A percentile compares a stretch with the other conserved stretches of the same genome.
Evolutionary conservation across 2,888 invertebrate species (phyloP).

Genomic region (Unio pictorum): DNA sequence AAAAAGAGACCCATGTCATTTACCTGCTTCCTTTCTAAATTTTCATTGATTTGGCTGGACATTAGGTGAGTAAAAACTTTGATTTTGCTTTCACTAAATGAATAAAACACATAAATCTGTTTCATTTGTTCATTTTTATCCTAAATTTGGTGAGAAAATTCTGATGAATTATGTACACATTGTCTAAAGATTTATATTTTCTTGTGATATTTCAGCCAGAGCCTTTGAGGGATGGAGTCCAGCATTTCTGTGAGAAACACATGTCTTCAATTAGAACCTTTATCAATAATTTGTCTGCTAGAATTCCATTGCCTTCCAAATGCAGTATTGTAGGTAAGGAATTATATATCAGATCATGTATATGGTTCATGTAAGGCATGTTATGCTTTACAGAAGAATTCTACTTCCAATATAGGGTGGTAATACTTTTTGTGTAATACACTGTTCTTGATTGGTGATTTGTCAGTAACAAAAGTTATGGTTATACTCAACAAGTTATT

Average conservation of each 20-base stretch:
- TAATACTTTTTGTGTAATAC: background rate
- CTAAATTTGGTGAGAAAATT: background rate
- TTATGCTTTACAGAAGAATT: background rate
- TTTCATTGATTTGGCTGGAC: background rate
- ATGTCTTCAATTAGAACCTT: slow-evolving; percentile 91
- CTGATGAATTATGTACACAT: background rate
- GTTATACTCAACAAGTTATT: background rate
- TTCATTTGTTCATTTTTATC: background rate
- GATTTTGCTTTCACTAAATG: background rate
- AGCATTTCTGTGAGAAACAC: slow-evolving; percentile 97
- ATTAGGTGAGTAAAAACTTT: too few species aligned
- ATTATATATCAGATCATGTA: background rate
- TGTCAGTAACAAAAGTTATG: slow-evolving; percentile 11
- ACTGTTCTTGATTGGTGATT: too few species aligned
- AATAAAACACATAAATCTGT: too few species aligned
- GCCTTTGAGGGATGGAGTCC: slow-evolving; percentile 77
- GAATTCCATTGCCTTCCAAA: slow-evolving; percentile 91
- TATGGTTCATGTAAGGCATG: background rate
- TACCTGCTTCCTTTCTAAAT: too few species aligned
- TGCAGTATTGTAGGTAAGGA: slow-evolving; percentile 91
- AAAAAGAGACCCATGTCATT: too few species aligned
- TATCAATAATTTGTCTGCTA: slow-evolving; percentile 88
- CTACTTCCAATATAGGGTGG: background rate
- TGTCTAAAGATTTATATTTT: background rate
- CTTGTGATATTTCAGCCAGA: slow-evolving; percentile 42